Base-by-base conservation (phyloP, 2,797 vertebrate species). In the Rhinella marina region DNA sequence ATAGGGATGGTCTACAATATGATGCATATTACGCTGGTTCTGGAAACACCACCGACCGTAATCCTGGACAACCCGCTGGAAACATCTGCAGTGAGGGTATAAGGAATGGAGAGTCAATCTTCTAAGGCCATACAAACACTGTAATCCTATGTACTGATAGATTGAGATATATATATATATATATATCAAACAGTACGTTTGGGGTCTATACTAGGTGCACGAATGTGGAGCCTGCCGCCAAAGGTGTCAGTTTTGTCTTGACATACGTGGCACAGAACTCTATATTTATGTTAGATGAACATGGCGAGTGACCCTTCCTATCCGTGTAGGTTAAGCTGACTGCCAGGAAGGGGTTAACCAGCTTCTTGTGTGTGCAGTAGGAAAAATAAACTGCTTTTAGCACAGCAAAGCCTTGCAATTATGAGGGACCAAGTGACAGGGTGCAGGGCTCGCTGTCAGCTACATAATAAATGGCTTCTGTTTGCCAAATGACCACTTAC, bases 401-500 rank as follows among this genome's bases (percentile, higher is more conserved):
- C 41, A 81, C 59, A 62, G 32, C 64, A 54, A 68, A 86, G 72
- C 23, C 59, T 70, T 59, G 72, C 82, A 83, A 89, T 89, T 89
- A 89, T 72, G 29, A 52, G 56, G 68, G 88, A 64, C 21, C 88
- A 23, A 68, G 84, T 62, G 84, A 82, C 0, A 66, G 57, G 62
- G 85, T 76, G 80, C 70, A 5, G 56, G 0, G 1, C 57, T 86
- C 50, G 23, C 59, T 86, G 84, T 86, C 88, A 86, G 88, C 3
- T 21, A 7, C 59, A 86, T 88, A 88, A 88, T 88, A 88, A 88
- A 88, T 88, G 88, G 79, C 84, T 82, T 29, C 48, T 86, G 79
- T 88, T 72, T 79, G 80, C 80, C 84, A 83, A 89, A 89, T 89
- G 88, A 82, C 88, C 88, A 85, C 84, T 72, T 89, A 72, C 84